Conservation (phyloP, 2,113 vertebrate genomes). For the Egretta garzetta region DNA sequence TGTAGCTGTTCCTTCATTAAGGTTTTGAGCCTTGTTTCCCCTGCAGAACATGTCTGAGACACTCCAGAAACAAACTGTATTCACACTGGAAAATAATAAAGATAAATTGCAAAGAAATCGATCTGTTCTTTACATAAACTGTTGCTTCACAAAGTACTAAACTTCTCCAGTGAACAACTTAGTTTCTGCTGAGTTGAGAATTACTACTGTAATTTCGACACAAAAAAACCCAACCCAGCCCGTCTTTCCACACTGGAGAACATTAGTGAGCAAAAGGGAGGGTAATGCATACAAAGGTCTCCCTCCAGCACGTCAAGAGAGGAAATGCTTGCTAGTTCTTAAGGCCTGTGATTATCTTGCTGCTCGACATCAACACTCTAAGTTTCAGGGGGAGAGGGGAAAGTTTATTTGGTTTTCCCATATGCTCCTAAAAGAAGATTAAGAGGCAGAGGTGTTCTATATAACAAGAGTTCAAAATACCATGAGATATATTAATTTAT, state of each 20-base stretch:
- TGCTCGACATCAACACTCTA: neutral
- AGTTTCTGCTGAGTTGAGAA: neutral
- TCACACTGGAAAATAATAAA: neutral
- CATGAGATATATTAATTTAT: neutral
- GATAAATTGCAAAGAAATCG: neutral
- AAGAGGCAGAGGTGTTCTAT: neutral
- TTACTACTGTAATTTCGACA: neutral
- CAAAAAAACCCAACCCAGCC: neutral
- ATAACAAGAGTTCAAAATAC: neutral
- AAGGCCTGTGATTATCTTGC: neutral
- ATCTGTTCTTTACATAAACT: neutral
- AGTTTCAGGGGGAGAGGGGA: neutral
- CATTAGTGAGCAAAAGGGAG: neutral
- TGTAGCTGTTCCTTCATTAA: neutral
- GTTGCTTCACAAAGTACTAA: neutral
- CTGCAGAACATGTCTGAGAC: neutral
- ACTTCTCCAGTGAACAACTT: neutral
- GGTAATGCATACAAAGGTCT: neutral
- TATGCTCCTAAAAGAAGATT: neutral
- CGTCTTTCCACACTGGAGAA: neutral
- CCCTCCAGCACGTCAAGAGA: neutral
- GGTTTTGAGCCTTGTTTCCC: neutral
- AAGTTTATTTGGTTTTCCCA: neutral
- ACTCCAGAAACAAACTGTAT: neutral
- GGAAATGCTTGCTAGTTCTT: neutral